Conservation (phyloP, 2,113 vertebrate genomes). For the Trematocara marginatum region DNA sequence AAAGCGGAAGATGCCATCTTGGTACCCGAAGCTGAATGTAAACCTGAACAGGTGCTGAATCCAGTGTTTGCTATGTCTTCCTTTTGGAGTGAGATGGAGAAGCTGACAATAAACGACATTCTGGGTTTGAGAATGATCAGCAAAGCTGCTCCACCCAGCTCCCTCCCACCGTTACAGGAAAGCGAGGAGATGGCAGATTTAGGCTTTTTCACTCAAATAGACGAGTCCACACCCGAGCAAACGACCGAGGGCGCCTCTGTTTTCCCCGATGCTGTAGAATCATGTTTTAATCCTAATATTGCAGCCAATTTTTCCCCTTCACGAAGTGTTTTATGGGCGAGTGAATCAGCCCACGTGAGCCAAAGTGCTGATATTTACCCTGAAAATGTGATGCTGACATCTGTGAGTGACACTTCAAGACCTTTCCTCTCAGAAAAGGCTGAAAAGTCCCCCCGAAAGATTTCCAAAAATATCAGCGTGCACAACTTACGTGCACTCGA, state of each 20-base stretch:
- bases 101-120: conserved; percentile 77
- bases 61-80: conserved; percentile 71
- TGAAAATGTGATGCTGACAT: neutral
- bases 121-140: conserved; percentile 46
- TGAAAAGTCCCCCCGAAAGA: conserved; percentile 33
- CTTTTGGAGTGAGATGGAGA: conserved; percentile 79
- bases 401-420: conserved; percentile 15
- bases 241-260: neutral
- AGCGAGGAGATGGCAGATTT: conserved; percentile 29
- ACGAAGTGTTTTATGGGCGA: conserved; percentile 40
- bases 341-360: neutral
- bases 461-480: conserved; percentile 66
- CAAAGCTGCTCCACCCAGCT: neutral
- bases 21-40: neutral
- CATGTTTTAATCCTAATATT: neutral
- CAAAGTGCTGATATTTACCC: neutral
- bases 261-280: conserved; percentile 1
- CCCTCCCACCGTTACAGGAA: conserved; percentile 44
- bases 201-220: conserved; percentile 42
- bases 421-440: conserved; percentile 1
- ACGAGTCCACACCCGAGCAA: conserved; percentile 14
- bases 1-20: neutral
- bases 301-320: neutral
- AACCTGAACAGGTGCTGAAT: neutral
- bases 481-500: conserved; percentile 61